phyloP scores from a whole-genome alignment of 2,888 invertebrate genomes.

The Diaphora mendica region DNA sequence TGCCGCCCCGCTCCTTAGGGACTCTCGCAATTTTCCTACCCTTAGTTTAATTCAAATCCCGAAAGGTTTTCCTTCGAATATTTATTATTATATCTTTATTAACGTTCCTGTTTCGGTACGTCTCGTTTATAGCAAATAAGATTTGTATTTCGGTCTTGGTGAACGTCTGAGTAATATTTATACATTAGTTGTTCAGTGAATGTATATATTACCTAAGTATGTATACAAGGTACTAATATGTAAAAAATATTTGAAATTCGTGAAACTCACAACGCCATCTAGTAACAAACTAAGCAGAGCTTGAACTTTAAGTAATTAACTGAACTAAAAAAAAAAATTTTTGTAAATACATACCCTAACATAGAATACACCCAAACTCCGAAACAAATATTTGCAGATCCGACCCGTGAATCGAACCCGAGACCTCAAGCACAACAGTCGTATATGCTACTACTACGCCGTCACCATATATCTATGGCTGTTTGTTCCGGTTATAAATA shows the following conservation, averaged over 20 bases:
- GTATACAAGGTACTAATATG: background rate
- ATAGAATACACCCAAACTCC: too few species aligned
- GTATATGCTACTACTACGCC: too few species aligned
- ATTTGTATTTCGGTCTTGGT: constrained; percentile 67
- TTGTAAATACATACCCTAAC: too few species aligned
- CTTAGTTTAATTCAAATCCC: constrained; percentile 84
- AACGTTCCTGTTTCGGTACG: constrained; percentile 74
- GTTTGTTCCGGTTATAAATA: too few species aligned
- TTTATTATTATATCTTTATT: constrained; percentile 86
- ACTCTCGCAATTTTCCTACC: constrained; percentile 84
- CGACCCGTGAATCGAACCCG: too few species aligned
- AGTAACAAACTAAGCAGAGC: too few species aligned
- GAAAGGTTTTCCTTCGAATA: constrained; percentile 81
- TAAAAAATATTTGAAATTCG: background rate
- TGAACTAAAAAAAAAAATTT: too few species aligned
- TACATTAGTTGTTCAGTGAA: background rate
- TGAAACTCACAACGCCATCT: too few species aligned
- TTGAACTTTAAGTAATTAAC: too few species aligned
- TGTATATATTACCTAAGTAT: background rate
- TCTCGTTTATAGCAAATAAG: constrained; percentile 75
- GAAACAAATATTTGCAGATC: too few species aligned
- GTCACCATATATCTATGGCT: too few species aligned
- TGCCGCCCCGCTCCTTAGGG: constrained; percentile 82
- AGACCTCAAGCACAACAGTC: too few species aligned
- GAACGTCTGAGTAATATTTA: constrained; percentile 58